Evolutionary conservation across 1,140 invertebrate genomes (phyloP).

Genomic region (Sycophaga agraensis): DNA sequence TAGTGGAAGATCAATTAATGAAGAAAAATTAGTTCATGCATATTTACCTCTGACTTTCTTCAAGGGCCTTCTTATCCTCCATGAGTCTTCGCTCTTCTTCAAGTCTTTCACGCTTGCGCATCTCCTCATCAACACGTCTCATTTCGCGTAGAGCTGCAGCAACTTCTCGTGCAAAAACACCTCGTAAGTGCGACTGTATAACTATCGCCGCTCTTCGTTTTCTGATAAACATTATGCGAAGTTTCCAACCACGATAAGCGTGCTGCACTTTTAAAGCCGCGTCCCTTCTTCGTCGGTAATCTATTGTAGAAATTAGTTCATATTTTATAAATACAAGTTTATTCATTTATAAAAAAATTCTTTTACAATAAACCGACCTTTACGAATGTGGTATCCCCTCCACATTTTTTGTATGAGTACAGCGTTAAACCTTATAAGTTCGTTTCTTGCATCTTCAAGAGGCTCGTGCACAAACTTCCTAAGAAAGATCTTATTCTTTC

Average conservation of each 20-base stretch:
- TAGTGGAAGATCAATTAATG: no score
- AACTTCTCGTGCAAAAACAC: slow-evolving; percentile 85
- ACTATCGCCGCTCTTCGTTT: slow-evolving; percentile 83
- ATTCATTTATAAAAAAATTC: neutral
- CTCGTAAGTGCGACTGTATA: slow-evolving; percentile 85
- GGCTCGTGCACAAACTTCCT: slow-evolving; percentile 82
- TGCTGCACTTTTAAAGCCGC: slow-evolving; percentile 82
- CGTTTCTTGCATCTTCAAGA: slow-evolving; percentile 76
- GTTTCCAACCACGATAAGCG: slow-evolving; percentile 83
- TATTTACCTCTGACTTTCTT: slow-evolving; percentile 59
- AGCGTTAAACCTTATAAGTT: slow-evolving; percentile 71
- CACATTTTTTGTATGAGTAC: slow-evolving; percentile 80
- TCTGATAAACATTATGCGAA: slow-evolving; percentile 78
- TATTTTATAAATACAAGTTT: neutral
- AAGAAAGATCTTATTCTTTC: slow-evolving; percentile 88
- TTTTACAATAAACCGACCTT: slow-evolving; percentile 48
- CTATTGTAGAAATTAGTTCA: slow-evolving; percentile 51
- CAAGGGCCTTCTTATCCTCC: slow-evolving; percentile 57
- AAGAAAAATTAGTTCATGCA: neutral
- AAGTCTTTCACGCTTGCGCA: slow-evolving; percentile 73
- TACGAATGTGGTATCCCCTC: slow-evolving; percentile 64
- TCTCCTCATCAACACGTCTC: slow-evolving; percentile 89
- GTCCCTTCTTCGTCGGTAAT: slow-evolving; percentile 67
- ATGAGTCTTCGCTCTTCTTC: slow-evolving; percentile 68
- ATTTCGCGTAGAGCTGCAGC: slow-evolving; percentile 85